Conservation (phyloP, 2,113 vertebrate species). For the Nyctibius bracteatus region DNA sequence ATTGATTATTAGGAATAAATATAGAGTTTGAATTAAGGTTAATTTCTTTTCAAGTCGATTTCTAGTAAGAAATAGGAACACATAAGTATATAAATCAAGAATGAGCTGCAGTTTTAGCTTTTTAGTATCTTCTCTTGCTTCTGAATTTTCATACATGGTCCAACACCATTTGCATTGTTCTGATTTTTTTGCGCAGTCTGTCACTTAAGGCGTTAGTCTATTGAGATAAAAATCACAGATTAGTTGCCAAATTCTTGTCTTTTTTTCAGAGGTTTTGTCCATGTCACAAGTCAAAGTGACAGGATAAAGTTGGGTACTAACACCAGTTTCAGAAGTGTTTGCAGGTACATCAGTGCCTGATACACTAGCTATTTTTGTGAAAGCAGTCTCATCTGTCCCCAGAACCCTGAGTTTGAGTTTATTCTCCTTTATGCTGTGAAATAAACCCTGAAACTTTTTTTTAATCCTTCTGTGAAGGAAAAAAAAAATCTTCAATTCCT, state of each 20-base stretch:
- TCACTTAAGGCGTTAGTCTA: background rate
- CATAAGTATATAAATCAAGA: background rate
- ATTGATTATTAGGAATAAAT: background rate
- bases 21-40: background rate
- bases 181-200: background rate
- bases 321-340: background rate
- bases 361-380: background rate
- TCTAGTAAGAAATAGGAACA: background rate
- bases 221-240: background rate
- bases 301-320: background rate
- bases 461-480: background rate
- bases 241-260: background rate
- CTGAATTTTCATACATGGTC: background rate
- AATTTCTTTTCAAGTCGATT: fast-evolving
- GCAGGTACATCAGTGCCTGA: background rate
- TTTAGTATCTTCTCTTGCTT: background rate
- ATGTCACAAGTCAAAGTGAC: too few relatives aligned
- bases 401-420: background rate
- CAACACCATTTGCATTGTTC: background rate
- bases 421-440: background rate
- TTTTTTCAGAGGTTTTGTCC: background rate
- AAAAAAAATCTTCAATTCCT: too few relatives aligned
- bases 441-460: background rate
- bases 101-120: background rate
- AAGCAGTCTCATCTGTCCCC: background rate